phyloP scores from a whole-genome alignment of 2,888 invertebrate genomes.

The Galerucella nymphaeae region DNA sequence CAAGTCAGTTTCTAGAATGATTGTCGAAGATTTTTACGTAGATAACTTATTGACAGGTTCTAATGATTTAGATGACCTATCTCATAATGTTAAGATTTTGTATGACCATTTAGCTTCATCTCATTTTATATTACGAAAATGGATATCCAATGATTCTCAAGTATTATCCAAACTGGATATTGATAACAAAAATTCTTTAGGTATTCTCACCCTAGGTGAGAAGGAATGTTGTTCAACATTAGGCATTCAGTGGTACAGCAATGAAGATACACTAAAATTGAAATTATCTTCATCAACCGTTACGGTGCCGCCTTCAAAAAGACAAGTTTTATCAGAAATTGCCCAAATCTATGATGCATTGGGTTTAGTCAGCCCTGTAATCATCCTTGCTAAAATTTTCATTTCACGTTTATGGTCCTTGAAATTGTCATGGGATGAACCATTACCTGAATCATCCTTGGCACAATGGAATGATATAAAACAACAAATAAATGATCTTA shows the following conservation, averaged over 20 bases:
- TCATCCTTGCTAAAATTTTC: background rate
- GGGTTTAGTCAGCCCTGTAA: background rate
- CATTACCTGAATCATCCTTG: background rate
- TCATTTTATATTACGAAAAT: background rate
- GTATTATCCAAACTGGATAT: constrained; percentile 2
- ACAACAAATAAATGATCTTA: background rate
- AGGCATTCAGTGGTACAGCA: too few species aligned
- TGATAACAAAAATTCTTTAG: background rate
- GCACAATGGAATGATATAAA: background rate
- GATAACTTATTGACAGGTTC: constrained; percentile 25
- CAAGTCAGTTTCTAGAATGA: too few species aligned
- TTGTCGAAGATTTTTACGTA: constrained; percentile 13
- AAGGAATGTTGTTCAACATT: too few species aligned
- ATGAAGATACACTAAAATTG: background rate
- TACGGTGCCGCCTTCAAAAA: constrained; percentile 1
- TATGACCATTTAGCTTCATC: constrained; percentile 5
- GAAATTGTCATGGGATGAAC: background rate
- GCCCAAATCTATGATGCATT: background rate
- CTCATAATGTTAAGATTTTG: background rate
- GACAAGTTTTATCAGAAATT: background rate
- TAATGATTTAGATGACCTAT: constrained; percentile 1
- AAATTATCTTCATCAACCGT: background rate
- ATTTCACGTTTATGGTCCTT: background rate
- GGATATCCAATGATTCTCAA: background rate
- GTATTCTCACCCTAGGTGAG: background rate